phyloP scores from a whole-genome alignment of 2,113 vertebrate genomes.

The Chitala chitala region DNA sequence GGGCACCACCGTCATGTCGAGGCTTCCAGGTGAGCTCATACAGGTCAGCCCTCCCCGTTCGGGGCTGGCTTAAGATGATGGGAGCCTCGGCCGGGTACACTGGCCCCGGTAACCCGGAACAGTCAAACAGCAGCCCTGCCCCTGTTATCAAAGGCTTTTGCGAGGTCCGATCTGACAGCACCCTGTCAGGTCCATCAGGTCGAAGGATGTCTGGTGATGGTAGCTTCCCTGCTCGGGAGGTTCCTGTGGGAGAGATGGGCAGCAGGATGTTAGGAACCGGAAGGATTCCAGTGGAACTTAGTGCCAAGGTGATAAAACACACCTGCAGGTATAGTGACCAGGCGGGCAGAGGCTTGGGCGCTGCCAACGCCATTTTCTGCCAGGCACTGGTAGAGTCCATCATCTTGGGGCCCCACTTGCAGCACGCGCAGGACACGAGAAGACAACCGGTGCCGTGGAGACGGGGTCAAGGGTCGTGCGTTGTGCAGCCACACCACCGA shows the following conservation, averaged over 20 bases:
- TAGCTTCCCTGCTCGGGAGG: conserved; percentile 45
- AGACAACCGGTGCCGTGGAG: conserved; percentile 70
- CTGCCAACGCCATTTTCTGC: conserved; percentile 90
- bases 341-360: conserved; percentile 78
- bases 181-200: conserved; percentile 61
- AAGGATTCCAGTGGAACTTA: no score
- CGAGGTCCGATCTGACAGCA: conserved; percentile 59
- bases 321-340: conserved; percentile 74
- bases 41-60: conserved; percentile 85
- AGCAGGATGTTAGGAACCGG: not conserved
- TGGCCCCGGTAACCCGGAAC: conserved; percentile 58
- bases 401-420: conserved; percentile 79
- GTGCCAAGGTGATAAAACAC: conserved; percentile 18
- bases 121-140: conserved; percentile 57
- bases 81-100: conserved; percentile 79
- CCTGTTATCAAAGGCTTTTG: conserved; percentile 50
- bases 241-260: conserved; percentile 36
- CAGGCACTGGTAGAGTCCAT: conserved; percentile 95
- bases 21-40: conserved; percentile 92
- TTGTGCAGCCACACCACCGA: conserved; percentile 87
- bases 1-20: conserved; percentile 70
- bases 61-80: conserved; percentile 86
- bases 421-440: conserved; percentile 62
- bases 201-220: conserved; percentile 48
- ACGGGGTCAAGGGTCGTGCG: conserved; percentile 66